A percentile compares a stretch with the other conserved stretches of the same genome.
Conservation (phyloP, 2,797 vertebrate genomes). For the Thripadectes ignobilis region DNA sequence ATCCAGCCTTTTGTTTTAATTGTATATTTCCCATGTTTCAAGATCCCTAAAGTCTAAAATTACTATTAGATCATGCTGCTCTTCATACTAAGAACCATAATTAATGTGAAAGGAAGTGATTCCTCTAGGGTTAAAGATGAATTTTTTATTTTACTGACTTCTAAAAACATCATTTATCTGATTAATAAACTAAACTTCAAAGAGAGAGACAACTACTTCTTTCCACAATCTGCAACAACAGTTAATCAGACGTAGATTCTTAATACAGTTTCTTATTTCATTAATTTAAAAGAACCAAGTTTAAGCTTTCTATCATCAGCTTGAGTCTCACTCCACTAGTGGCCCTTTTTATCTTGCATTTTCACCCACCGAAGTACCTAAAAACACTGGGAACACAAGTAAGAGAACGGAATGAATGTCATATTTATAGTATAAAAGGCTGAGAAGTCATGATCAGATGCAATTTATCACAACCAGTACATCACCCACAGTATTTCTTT, state of each 20-base stretch:
- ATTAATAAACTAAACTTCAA: background rate
- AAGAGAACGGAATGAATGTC: background rate
- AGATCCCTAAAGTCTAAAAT: background rate
- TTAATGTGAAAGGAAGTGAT: background rate
- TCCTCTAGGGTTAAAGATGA: background rate
- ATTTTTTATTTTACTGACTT: background rate
- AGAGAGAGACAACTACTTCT: background rate
- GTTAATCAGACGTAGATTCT: background rate
- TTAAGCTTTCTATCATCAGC: background rate
- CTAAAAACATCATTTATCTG: background rate
- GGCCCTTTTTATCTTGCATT: background rate
- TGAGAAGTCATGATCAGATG: background rate
- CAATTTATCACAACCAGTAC: background rate
- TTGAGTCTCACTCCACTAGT: background rate
- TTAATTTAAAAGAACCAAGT: background rate
- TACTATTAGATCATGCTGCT: background rate
- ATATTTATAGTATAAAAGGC: background rate
- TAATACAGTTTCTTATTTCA: background rate
- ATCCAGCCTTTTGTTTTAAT: background rate
- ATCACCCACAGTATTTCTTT: background rate
- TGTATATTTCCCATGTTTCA: rapidly evolving
- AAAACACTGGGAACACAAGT: background rate
- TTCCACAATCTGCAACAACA: background rate
- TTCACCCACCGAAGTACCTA: background rate
- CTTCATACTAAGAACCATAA: background rate